These are phyloP conservation scores for Muscicapa adusta DNA, from an alignment of 2,113 vertebrate genomes.

Conservation along the genomic window DNA sequence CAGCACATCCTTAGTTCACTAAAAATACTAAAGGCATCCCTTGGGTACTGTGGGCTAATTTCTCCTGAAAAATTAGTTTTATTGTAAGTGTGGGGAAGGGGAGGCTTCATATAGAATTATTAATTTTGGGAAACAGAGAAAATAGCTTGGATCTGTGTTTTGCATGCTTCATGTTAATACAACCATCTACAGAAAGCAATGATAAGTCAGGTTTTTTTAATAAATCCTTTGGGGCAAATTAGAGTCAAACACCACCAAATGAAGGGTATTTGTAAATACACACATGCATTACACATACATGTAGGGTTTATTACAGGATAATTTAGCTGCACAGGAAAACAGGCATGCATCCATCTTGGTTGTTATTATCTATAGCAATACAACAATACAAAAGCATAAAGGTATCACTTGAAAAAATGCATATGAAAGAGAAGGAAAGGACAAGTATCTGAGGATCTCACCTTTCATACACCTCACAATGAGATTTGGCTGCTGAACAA, in stretches of 20 bases:
- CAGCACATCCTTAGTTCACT: background rate
- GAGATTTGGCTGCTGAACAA: rapidly evolving
- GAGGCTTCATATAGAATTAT: background rate
- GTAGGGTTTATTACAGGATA: background rate
- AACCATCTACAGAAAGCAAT: background rate
- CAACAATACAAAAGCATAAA: background rate
- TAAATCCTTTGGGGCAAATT: background rate
- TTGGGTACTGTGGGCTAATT: background rate
- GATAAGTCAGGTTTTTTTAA: background rate
- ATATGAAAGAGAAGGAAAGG: background rate
- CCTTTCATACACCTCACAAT: rapidly evolving
- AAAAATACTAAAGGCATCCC: background rate
- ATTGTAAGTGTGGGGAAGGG: rapidly evolving
- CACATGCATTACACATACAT: no score
- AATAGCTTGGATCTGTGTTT: background rate
- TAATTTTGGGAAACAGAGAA: background rate
- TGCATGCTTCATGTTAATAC: background rate
- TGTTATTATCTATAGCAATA: rapidly evolving
- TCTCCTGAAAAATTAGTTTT: background rate
- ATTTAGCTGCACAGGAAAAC: background rate
- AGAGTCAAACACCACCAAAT: background rate
- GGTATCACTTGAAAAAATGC: background rate
- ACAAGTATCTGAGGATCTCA: no score
- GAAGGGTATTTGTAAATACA: background rate
- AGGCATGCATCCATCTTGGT: background rate